Base-by-base conservation (phyloP, 2,888 invertebrate genomes). In the Morpho deidamia region DNA sequence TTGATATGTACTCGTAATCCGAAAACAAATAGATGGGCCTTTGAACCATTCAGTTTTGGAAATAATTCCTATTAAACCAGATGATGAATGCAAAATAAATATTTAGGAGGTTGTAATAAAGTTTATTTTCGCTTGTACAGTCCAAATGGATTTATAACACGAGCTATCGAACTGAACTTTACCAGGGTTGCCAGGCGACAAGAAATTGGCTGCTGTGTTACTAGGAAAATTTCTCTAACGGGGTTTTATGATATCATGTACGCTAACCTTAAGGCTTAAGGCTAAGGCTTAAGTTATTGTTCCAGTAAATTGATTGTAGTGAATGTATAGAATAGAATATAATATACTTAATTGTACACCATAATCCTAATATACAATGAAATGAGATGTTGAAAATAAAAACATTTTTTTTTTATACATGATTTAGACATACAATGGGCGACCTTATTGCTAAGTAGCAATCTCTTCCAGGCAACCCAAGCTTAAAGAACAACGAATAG, bases 101-200 rank as follows among this genome's bases (percentile, higher is more conserved):
- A 51, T 40, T 63, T 50, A 42, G 7, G 0, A 0, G 8, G 7
- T 32, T 10, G 40, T 7, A 35, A 51, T 60, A 61, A 54, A 47
- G 63, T 62, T 49, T 44, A 53, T 49, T 56, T 56, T 61, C 10
- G 44, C 47, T 54, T 57, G 54, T 5, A 9, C 34, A 33, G 40
- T 34, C 34, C 39, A 34, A 48, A 48, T 43, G 35, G 47, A 11
- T 38, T 48, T 32, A 44, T 48, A 35, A 38, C 23, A 63, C 45
- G 64, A 63, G 56, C 55, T 65, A 66, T 59, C 59, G 61, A 67
- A 64, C 61, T 40, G 39, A 62, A 65, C 59, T 63, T 63, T 60
- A 61, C 55, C 64, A 75, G 75, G 75, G 80, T 74, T 81, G 74
- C 73, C 72, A 68, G 67, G 76, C 67, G 68, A 74, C 71, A 63